These are phyloP conservation scores for Parochlus steinenii DNA, from an alignment of 2,888 invertebrate species.

Conservation along the genomic window DNA sequence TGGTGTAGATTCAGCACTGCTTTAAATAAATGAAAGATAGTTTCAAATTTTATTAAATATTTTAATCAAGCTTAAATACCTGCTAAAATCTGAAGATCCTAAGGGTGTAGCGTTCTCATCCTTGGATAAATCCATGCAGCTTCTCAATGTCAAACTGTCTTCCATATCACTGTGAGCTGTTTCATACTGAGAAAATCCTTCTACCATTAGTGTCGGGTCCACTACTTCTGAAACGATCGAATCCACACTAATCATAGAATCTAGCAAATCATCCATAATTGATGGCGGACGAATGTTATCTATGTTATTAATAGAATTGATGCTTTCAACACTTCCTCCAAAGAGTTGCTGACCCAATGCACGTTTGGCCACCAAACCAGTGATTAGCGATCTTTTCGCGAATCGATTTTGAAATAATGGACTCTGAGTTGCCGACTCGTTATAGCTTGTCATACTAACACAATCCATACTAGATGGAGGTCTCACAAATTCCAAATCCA, in stretches of 20 bases:
- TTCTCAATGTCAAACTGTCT: constrained; percentile 40
- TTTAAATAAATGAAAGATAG: too few species aligned
- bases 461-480: constrained; percentile 66
- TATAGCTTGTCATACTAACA: constrained; percentile 36
- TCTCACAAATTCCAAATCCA: constrained; percentile 56
- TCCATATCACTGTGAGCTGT: constrained; percentile 41
- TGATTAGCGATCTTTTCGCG: constrained; percentile 52
- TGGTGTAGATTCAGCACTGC: constrained; percentile 63
- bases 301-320: constrained; percentile 42
- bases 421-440: constrained; percentile 25
- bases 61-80: too few species aligned
- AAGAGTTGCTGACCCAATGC: constrained; percentile 39
- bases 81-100: constrained; percentile 51
- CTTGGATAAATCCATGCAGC: constrained; percentile 38
- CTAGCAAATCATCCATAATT: constrained; percentile 54
- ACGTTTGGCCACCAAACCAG: constrained; percentile 51
- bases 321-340: constrained; percentile 45
- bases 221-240: constrained; percentile 67
- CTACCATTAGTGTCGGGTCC: constrained; percentile 31
- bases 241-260: constrained; percentile 71
- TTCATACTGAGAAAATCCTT: constrained; percentile 31
- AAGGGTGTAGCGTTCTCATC: constrained; percentile 42
- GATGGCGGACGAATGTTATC: constrained; percentile 75
- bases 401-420: constrained; percentile 28
- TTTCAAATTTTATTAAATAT: too few species aligned